A percentile compares a stretch with the other conserved stretches of the same genome.
Evolutionary conservation across 2,113 vertebrate species (phyloP).

Genomic region (Nerophis ophidion): DNA sequence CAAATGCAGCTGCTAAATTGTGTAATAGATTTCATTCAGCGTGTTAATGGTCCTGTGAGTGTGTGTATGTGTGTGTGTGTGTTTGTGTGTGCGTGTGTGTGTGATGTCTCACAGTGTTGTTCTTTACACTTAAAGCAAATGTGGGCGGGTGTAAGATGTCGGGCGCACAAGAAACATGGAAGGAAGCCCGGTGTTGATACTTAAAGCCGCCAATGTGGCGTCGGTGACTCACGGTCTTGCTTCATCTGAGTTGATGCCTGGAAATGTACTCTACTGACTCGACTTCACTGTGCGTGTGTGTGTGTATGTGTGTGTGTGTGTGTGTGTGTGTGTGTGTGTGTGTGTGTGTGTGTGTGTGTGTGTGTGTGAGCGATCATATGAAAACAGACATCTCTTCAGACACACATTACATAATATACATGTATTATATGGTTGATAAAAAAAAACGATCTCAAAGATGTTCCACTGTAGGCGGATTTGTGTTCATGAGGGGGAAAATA

Average conservation of each 20-base stretch:
- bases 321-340: conserved; percentile 5
- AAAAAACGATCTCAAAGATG: neutral
- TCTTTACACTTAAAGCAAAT: conserved; percentile 49
- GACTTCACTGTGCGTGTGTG: conserved; percentile 1
- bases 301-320: neutral
- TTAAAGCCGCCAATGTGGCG: conserved; percentile 29
- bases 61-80: conserved; percentile 6
- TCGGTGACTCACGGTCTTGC: conserved; percentile 46
- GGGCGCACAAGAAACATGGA: conserved; percentile 45
- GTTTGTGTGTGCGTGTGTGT: conserved; percentile 6
- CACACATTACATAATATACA: conserved; percentile 32
- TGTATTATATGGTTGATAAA: conserved; percentile 25
- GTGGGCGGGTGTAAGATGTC: conserved; percentile 48
- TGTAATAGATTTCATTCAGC: conserved; percentile 9
- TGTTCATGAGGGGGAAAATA: neutral
- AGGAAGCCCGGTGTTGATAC: conserved; percentile 50
- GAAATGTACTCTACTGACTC: neutral
- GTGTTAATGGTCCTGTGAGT: conserved; percentile 19
- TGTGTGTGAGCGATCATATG: conserved; percentile 6
- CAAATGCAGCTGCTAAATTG: conserved; percentile 1
- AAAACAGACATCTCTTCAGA: conserved; percentile 27
- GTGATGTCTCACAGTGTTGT: conserved; percentile 39
- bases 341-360: conserved; percentile 5
- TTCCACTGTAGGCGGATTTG: neutral
- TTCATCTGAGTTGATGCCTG: conserved; percentile 27